Evolutionary conservation across 2,888 invertebrate species (phyloP), one percentile per base, ranked within the genome.

Genomic region (Shargacucullia verbasci): DNA sequence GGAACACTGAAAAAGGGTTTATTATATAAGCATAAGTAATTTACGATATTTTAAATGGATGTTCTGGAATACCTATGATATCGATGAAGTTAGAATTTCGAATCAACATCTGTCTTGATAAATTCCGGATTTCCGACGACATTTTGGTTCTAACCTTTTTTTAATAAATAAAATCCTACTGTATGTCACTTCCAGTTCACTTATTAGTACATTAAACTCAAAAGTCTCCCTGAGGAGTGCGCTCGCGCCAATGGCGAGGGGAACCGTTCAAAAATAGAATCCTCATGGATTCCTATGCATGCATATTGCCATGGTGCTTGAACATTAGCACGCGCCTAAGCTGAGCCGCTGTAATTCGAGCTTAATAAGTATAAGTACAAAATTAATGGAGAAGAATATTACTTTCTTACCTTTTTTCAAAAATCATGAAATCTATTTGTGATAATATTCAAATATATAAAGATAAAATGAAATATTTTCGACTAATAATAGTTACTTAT

Each of bases 211-310:
- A 90, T 89, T 87, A 90, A 90, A 88, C 87, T 80, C 77, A 73
- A 76, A 82, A 81, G 79, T 78, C 78, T 82, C 83, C 78, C 74
- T 54, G 70, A 72, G 76, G 73, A 73, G 76, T 77, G 86, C 86
- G 87, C 87, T 80, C 81, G 85, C 87, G 85, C 85, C 74, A 68
- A 61, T 75, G 73, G 50, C 75, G 86, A 85, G 90, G 89, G 90
- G 89, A 85, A 80, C 60, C 39, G 83, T 82, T 79, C 89, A 78
- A 80, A 91, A 91, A 91, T 91, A 91, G 90, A 85, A 79, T 73
- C 79, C 76, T 83, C 84, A 80, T 82, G 83, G 87, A 88, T 87
- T 86, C 86, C 82, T 81, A 83, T 76, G 83, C 79, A 72, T 69
- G 79, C 71, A 72, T 76, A 75, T 69, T 73, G 70, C 75, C 70